Conservation (phyloP, 1,140 invertebrate species). For the Vanessa atalanta region DNA sequence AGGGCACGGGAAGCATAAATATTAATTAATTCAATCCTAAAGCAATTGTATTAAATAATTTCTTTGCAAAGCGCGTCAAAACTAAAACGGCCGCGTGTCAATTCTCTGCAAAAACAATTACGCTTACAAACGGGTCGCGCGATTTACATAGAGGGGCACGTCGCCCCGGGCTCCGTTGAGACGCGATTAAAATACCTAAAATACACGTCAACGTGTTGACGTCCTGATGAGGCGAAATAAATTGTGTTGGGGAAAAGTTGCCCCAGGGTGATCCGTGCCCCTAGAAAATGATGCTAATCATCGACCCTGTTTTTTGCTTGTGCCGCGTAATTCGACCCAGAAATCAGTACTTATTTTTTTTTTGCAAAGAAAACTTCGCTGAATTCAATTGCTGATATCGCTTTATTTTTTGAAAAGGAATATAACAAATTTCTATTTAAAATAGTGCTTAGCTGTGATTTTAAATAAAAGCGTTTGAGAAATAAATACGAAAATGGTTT, state of each 20-base stretch:
- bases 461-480: background rate
- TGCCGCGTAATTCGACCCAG: slow-evolving; percentile 28
- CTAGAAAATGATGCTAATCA: slow-evolving; percentile 75
- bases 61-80: slow-evolving; percentile 40
- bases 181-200: slow-evolving; percentile 75
- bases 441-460: background rate
- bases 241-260: slow-evolving; percentile 59
- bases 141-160: slow-evolving; percentile 68
- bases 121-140: slow-evolving; percentile 53
- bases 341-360: slow-evolving; percentile 8
- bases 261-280: slow-evolving; percentile 63
- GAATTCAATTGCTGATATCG: background rate
- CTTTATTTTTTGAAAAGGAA: background rate
- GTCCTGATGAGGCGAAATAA: slow-evolving; percentile 78
- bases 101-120: slow-evolving; percentile 74
- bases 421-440: background rate
- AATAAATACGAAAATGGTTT: background rate
- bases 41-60: background rate
- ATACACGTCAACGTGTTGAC: slow-evolving; percentile 77
- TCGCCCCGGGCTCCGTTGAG: slow-evolving; percentile 43
- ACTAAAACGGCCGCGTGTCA: slow-evolving; percentile 65
- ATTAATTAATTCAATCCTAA: background rate
- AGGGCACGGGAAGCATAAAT: no score
- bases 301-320: slow-evolving; percentile 38
- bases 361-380: slow-evolving; percentile 1